Evolutionary conservation across 2,888 invertebrate species (phyloP).

Genomic region (Caenorhabditis japonica): DNA sequence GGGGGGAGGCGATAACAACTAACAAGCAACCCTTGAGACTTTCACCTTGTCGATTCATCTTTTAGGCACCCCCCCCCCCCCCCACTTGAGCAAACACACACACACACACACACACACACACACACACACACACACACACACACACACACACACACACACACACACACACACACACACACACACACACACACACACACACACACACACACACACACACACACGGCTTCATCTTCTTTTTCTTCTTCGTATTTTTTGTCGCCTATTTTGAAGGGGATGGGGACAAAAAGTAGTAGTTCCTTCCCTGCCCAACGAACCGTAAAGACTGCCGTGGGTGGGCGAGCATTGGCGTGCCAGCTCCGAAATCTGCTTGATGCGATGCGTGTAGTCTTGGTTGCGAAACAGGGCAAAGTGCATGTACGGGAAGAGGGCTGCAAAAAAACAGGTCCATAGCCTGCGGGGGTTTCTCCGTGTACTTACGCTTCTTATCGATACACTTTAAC

Average conservation of each 20-base stretch:
- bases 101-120: too few species aligned
- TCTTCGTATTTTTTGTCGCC: constrained; percentile 5
- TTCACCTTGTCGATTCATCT: background rate
- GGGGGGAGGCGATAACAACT: too few species aligned
- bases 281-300: constrained; percentile 1
- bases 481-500: constrained; percentile 72
- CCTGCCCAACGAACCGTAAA: constrained; percentile 50
- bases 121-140: too few species aligned
- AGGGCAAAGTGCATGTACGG: constrained; percentile 72
- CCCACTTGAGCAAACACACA: constrained; percentile 37
- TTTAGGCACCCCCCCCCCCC: constrained; percentile 7
- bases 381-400: constrained; percentile 60
- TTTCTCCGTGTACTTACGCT: constrained; percentile 58
- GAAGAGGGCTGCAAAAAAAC: constrained; percentile 69
- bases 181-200: too few species aligned
- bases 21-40: background rate
- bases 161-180: too few species aligned
- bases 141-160: too few species aligned
- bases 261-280: constrained; percentile 15
- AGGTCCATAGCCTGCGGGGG: constrained; percentile 16
- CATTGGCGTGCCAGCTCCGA: constrained; percentile 59
- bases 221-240: too few species aligned
- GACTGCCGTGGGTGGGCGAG: constrained; percentile 57
- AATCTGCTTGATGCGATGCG: constrained; percentile 58
- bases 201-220: too few species aligned